A percentile compares a stretch with the other conserved stretches of the same genome.
These are phyloP conservation scores for Acarapis woodi DNA, from an alignment of 1,140 invertebrate species.

Conservation along the genomic window DNA sequence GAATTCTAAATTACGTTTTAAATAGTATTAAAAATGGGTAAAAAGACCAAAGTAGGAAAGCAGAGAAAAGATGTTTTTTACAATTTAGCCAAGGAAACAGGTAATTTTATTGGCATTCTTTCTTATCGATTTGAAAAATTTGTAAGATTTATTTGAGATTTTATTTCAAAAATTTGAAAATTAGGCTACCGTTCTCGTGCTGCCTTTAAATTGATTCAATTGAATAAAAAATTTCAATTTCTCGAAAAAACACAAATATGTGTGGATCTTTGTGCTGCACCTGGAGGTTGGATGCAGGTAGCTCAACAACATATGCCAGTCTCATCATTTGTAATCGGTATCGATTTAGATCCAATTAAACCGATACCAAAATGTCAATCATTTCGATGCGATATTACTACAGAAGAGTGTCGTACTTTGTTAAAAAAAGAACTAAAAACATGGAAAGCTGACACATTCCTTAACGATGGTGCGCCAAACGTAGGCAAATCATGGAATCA, in stretches of 20 bases:
- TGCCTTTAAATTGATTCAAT: slow-evolving; percentile 90
- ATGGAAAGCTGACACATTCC: slow-evolving; percentile 83
- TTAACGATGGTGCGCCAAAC: slow-evolving; percentile 96
- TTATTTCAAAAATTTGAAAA: slow-evolving; percentile 11
- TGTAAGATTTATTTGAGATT: neutral
- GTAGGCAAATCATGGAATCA: slow-evolving; percentile 90
- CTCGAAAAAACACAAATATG: slow-evolving; percentile 79
- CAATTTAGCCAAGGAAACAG: slow-evolving; percentile 90
- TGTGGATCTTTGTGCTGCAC: slow-evolving; percentile 92
- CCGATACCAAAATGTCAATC: slow-evolving; percentile 64
- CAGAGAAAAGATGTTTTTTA: slow-evolving; percentile 94
- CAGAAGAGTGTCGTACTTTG: slow-evolving; percentile 39
- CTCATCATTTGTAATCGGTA: slow-evolving; percentile 69
- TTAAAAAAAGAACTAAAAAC: slow-evolving; percentile 59
- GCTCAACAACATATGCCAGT: slow-evolving; percentile 91
- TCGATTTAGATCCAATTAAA: slow-evolving; percentile 89
- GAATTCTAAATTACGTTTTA: too few species aligned
- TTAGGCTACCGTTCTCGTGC: slow-evolving; percentile 80
- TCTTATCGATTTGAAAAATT: neutral
- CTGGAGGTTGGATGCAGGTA: slow-evolving; percentile 99
- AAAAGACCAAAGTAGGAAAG: slow-evolving; percentile 89
- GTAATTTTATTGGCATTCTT: slow-evolving; percentile 22
- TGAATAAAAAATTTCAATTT: slow-evolving; percentile 92
- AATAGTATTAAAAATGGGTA: slow-evolving; percentile 43
- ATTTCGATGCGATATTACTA: slow-evolving; percentile 81